Evolutionary conservation across 2,113 vertebrate genomes (phyloP).

Genomic region (Thamnophis sirtalis): DNA sequence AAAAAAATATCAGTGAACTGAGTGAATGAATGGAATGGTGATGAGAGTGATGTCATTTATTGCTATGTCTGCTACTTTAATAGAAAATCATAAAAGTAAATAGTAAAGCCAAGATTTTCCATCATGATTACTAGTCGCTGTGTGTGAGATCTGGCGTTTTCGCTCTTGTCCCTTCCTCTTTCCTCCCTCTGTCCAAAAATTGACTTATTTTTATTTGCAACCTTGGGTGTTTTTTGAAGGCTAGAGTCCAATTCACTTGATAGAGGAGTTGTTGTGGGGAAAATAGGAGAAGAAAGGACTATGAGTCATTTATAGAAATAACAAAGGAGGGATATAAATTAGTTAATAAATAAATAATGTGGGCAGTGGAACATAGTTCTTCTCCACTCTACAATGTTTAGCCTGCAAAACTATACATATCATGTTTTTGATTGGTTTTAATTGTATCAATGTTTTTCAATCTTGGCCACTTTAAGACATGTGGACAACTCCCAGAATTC

Average conservation of each 20-base stretch:
- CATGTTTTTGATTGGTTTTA: not conserved
- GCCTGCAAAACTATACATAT: not conserved
- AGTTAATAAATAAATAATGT: not conserved
- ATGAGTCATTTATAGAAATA: not conserved
- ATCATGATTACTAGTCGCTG: conserved; percentile 1
- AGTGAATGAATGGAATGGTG: conserved; percentile 62
- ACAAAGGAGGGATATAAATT: not conserved
- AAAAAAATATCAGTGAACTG: conserved; percentile 47
- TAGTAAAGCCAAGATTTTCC: conserved; percentile 40
- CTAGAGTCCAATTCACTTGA: not conserved
- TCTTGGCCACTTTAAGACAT: not conserved
- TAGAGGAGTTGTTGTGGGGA: not conserved
- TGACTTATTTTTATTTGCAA: not conserved
- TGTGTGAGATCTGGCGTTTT: not conserved
- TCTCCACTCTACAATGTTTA: not conserved
- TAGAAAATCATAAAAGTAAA: conserved; percentile 54
- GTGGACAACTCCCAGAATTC: not conserved
- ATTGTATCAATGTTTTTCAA: not conserved
- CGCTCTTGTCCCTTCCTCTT: not conserved
- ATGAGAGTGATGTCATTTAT: conserved; percentile 62
- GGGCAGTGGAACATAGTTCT: not conserved
- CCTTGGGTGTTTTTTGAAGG: not conserved
- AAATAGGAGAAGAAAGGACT: not conserved
- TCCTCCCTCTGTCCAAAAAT: not conserved
- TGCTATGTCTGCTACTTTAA: conserved; percentile 59